Evolutionary conservation across 1,140 invertebrate species (phyloP).

Genomic region (Pogonomyrmex californicus): DNA sequence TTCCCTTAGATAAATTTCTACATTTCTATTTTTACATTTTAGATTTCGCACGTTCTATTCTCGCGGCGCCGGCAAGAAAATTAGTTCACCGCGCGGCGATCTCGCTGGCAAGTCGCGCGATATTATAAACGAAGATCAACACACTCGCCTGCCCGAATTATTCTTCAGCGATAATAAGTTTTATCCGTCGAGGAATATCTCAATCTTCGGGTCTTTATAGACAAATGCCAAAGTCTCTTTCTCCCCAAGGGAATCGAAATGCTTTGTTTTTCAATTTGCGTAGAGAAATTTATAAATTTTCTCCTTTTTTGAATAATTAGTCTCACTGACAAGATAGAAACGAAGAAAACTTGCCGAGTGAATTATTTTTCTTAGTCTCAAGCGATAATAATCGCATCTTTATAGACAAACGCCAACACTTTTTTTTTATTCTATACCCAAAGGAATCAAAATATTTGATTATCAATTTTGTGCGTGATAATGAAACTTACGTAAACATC

Average conservation of each 20-base stretch:
- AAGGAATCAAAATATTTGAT: neutral
- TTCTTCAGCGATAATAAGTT: neutral
- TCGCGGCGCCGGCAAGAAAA: neutral
- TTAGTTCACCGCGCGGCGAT: neutral
- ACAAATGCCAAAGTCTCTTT: neutral
- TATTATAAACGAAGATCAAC: neutral
- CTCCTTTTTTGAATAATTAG: too few species aligned
- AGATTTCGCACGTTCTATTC: slow-evolving; percentile 21
- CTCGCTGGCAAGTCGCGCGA: neutral
- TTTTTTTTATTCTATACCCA: neutral
- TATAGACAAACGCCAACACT: neutral
- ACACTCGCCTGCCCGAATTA: neutral
- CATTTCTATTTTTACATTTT: slow-evolving; percentile 30
- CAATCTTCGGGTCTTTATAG: neutral
- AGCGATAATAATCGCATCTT: neutral
- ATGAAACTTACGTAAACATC: neutral
- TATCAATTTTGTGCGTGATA: neutral
- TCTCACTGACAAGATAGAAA: too few species aligned
- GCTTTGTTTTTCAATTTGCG: neutral
- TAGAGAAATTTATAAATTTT: neutral
- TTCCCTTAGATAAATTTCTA: slow-evolving; percentile 27
- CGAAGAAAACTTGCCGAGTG: too few species aligned
- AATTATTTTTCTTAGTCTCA: neutral
- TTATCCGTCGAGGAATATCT: neutral
- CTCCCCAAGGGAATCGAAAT: neutral